Evolutionary conservation across 1,140 invertebrate genomes (phyloP).

Genomic region (Oscheius sp.): DNA sequence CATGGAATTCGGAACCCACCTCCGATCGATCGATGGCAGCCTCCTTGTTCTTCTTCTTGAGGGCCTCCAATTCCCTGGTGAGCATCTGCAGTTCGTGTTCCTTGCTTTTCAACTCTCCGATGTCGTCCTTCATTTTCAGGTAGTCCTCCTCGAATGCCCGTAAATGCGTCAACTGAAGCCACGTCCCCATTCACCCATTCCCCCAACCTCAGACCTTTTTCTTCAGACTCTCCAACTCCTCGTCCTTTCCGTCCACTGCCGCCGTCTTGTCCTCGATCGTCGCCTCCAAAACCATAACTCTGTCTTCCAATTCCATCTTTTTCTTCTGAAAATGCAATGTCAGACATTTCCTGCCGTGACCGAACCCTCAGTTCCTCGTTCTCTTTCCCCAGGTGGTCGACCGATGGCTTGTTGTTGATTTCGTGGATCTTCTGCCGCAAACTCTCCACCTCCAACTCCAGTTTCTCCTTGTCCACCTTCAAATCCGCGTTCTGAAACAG

Average conservation of each 20-base stretch:
- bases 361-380: background rate
- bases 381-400: background rate
- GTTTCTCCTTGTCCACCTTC: background rate
- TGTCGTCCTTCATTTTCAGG: background rate
- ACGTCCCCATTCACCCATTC: too few relatives aligned
- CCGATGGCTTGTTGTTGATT: background rate
- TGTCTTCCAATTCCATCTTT: background rate
- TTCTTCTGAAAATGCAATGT: background rate
- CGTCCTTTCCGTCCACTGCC: background rate
- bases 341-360: too few relatives aligned
- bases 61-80: background rate
- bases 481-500: background rate
- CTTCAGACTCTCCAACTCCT: background rate
- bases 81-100: background rate
- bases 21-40: background rate
- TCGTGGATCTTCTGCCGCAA: background rate
- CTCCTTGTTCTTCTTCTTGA: background rate
- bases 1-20: too few relatives aligned
- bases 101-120: background rate
- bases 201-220: background rate
- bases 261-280: background rate
- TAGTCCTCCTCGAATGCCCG: background rate
- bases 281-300: background rate
- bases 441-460: background rate
- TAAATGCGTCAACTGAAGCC: background rate